Conservation (phyloP, 2,888 invertebrate genomes). For the Junonia oenone region DNA sequence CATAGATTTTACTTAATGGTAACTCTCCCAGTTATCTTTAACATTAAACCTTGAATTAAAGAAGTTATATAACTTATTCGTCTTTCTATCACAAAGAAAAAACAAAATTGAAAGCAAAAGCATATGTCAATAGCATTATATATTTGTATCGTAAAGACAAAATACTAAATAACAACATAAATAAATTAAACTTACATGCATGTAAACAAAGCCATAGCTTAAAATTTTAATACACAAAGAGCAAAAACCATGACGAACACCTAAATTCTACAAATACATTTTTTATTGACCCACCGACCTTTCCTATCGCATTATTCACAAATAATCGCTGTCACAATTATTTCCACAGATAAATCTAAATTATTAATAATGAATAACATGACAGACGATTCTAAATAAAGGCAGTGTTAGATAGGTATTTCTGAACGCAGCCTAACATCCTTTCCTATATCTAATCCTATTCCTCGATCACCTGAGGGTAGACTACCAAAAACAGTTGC, state of each 20-base stretch:
- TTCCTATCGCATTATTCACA: constrained; percentile 37
- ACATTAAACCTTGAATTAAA: neutral
- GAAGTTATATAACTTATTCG: constrained; percentile 19
- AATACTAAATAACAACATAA: constrained; percentile 23
- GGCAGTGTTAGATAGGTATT: too few relatives aligned
- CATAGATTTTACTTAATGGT: neutral
- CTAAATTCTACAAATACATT: constrained; percentile 54
- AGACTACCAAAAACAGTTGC: too few relatives aligned
- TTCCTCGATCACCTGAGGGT: too few relatives aligned
- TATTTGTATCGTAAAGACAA: constrained; percentile 12
- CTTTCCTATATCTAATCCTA: too few relatives aligned
- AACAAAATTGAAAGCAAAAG: constrained; percentile 24
- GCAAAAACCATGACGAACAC: constrained; percentile 67
- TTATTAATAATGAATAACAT: neutral
- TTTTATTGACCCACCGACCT: constrained; percentile 62
- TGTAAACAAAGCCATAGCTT: constrained; percentile 49
- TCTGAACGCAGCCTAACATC: too few relatives aligned
- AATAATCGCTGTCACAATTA: constrained; percentile 7
- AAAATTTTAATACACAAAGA: constrained; percentile 49
- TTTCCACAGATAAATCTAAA: constrained; percentile 1
- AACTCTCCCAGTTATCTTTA: neutral
- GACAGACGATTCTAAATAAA: too few relatives aligned
- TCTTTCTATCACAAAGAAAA: constrained; percentile 2
- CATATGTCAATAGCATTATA: constrained; percentile 21
- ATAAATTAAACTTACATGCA: constrained; percentile 58